Base-by-base conservation (phyloP, 2,797 vertebrate genomes). In the Chromobotia macracanthus region DNA sequence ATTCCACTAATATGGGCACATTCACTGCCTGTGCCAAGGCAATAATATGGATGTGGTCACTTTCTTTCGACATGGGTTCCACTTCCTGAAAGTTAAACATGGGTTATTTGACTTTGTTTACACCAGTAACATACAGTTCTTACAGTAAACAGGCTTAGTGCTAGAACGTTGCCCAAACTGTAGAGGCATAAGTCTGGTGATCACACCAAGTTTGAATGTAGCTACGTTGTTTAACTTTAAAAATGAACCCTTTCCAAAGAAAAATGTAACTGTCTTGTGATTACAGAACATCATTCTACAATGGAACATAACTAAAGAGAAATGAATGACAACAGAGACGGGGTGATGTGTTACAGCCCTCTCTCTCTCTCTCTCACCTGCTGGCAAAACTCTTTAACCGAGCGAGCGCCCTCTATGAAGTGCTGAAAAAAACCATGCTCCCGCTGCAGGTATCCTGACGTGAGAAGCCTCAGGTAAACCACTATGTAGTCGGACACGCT, bases 31-130 rank as follows among this genome's bases (percentile, higher is more conserved):
- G 94, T 21, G 97, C 96, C 85, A 98, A 92, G 7, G 96, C 95
- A 82, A 98, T 97, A 93, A 98, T 96, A 94, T 98, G 97, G 91
- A 98, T 98, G 90, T 98, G 96, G 90, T 98, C 96, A 1, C 96
- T 97, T 90, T 97, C 96, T 92, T 97, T 97, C 79, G 95, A 96
- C 97, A 97, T 98, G 60, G 97, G 97, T 82, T 98, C 97, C 64
- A 98, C 96, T 83, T 98, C 96, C 96, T 98, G 1, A 0, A 58
- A 2, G 0, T 13, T 46, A 1, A 72, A 58, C 9, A 66, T 25
- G 19, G 25, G 65, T 0, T 48, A 10, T 51, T 44, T 60, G 23
- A 3, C 12, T 41, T 8, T 41, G 9, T 9, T 41, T 7, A 8
- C 7, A 4, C 7, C 1, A 10, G 38, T 7, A 41, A 7, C 7